Percentiles rank a stretch among this genome's conserved stretches.
Evolutionary conservation across 2,888 invertebrate genomes (phyloP).

Genomic region (Cheilosia scutellata): DNA sequence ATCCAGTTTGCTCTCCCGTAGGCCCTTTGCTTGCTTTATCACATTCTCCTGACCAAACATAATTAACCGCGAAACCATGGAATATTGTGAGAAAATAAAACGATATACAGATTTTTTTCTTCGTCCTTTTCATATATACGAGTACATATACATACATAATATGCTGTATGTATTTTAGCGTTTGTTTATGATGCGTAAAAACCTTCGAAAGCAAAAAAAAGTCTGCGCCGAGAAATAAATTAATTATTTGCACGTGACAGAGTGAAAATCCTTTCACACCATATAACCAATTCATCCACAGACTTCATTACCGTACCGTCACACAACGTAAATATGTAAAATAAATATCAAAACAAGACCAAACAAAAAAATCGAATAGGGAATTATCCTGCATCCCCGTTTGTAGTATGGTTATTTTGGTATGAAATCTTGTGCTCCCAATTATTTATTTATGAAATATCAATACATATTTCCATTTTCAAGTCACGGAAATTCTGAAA

Average conservation of each 20-base stretch:
- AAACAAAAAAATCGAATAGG: no score
- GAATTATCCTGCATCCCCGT: no score
- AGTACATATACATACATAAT: no score
- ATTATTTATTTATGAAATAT: no score
- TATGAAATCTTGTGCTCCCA: no score
- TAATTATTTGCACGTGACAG: conserved; percentile 64
- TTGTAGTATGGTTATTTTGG: no score
- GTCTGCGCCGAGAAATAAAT: conserved; percentile 41
- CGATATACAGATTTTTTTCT: not conserved
- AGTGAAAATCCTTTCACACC: conserved; percentile 52
- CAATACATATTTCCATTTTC: no score
- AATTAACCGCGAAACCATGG: conserved; percentile 50
- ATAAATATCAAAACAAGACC: no score
- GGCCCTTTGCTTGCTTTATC: conserved; percentile 10
- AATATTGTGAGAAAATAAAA: conserved; percentile 38
- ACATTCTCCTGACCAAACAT: conserved; percentile 47
- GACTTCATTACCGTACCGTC: no score
- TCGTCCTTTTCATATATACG: not conserved
- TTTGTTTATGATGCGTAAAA: conserved; percentile 2
- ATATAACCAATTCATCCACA: not conserved
- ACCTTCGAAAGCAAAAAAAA: conserved; percentile 19
- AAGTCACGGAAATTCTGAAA: no score
- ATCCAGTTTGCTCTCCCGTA: not conserved
- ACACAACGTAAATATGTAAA: no score
- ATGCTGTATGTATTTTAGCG: not conserved